Evolutionary conservation across 2,888 invertebrate species (phyloP).

Genomic region (Fragum whitleyi): DNA sequence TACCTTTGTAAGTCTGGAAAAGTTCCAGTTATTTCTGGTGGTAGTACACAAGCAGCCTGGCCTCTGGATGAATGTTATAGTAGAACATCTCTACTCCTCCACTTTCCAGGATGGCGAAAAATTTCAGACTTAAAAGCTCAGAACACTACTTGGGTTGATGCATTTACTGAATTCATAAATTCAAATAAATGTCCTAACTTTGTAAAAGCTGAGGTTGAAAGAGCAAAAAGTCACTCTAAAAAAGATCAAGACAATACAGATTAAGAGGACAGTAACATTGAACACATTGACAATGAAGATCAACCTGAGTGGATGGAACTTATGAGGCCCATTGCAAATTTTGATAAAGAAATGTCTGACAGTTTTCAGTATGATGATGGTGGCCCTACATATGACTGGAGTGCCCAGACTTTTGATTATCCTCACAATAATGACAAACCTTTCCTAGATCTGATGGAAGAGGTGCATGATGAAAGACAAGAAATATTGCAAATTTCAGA

Average conservation of each 20-base stretch:
- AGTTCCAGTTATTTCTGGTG: constrained; percentile 1
- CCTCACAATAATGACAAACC: too few relatives aligned
- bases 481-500: too few relatives aligned
- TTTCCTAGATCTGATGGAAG: too few relatives aligned
- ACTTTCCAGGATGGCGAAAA: too few relatives aligned
- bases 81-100: too few relatives aligned
- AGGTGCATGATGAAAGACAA: too few relatives aligned
- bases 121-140: too few relatives aligned
- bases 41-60: not conserved
- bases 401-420: too few relatives aligned
- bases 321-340: constrained; percentile 9
- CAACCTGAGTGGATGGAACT: constrained; percentile 38
- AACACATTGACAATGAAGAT: not conserved
- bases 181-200: not conserved
- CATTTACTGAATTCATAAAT: not conserved
- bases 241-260: not conserved
- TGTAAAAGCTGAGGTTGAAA: too few relatives aligned
- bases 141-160: not conserved
- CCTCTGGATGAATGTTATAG: not conserved
- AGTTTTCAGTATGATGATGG: too few relatives aligned
- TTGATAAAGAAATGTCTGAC: too few relatives aligned
- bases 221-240: not conserved
- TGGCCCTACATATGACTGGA: too few relatives aligned
- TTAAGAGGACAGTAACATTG: not conserved
- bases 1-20: not conserved